These are phyloP conservation scores for Oceanodroma leucorhoa DNA, from an alignment of 2,797 vertebrate species.

Conservation along the genomic window DNA sequence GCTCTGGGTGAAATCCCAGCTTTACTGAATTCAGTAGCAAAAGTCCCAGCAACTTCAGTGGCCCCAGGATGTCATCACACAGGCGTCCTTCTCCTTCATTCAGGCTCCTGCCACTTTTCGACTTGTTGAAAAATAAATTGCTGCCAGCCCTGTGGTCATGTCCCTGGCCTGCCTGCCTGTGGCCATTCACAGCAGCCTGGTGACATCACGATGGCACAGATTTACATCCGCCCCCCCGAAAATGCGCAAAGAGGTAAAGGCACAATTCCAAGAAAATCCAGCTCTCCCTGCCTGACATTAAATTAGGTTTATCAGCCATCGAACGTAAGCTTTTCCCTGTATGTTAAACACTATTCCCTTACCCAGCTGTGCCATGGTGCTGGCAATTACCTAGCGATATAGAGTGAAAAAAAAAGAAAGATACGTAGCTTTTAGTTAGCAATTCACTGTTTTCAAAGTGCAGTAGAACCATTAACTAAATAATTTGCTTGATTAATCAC, in stretches of 20 bases:
- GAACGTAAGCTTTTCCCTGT: background rate
- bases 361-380: fast-evolving
- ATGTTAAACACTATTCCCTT: background rate
- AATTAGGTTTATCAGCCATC: background rate
- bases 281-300: background rate
- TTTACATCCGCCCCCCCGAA: background rate
- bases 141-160: background rate
- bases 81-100: background rate
- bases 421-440: background rate
- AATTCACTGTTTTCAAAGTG: background rate
- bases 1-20: background rate
- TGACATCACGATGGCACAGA: background rate
- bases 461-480: background rate
- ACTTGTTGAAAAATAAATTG: background rate
- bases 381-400: background rate
- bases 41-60: background rate
- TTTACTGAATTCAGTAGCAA: background rate
- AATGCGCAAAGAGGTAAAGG: background rate
- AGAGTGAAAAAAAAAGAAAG: background rate
- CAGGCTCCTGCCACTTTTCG: background rate
- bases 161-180: background rate
- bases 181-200: background rate
- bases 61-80: background rate
- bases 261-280: background rate
- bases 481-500: background rate